A percentile compares a stretch with the other conserved stretches of the same genome.
Evolutionary conservation across 2,797 vertebrate genomes (phyloP).

Genomic region (Simalia tracyae): DNA sequence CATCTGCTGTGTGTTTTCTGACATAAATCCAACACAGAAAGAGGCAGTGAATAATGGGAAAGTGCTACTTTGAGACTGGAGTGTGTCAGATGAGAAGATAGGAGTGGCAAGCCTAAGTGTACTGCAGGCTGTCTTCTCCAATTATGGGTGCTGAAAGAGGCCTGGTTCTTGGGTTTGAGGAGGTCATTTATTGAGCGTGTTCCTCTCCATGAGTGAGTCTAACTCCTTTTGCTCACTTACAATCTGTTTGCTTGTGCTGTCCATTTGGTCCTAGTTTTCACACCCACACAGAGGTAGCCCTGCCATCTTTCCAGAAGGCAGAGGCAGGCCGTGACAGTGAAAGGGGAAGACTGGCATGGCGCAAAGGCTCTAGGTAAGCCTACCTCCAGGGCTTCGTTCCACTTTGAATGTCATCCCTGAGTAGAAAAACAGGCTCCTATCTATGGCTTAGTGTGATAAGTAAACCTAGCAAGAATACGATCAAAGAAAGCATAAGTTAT

Average conservation of each 20-base stretch:
- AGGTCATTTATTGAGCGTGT: too few species aligned
- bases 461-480: neutral
- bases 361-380: neutral
- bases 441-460: neutral
- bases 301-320: neutral
- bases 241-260: neutral
- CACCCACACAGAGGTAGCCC: neutral
- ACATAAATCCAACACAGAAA: neutral
- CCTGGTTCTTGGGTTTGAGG: neutral
- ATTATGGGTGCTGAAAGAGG: neutral
- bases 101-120: rapidly evolving
- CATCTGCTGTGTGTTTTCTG: neutral
- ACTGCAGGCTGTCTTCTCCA: neutral
- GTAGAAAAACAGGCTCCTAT: neutral
- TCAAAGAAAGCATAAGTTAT: neutral
- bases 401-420: neutral
- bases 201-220: neutral
- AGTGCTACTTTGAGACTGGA: neutral
- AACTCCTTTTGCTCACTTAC: neutral
- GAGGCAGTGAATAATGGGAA: neutral
- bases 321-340: neutral
- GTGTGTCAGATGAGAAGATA: neutral
- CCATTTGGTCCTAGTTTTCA: neutral
- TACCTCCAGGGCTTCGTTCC: neutral
- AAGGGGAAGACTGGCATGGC: neutral